Evolutionary conservation across 2,888 invertebrate species (phyloP).

Genomic region (Schizotus pectinicornis): DNA sequence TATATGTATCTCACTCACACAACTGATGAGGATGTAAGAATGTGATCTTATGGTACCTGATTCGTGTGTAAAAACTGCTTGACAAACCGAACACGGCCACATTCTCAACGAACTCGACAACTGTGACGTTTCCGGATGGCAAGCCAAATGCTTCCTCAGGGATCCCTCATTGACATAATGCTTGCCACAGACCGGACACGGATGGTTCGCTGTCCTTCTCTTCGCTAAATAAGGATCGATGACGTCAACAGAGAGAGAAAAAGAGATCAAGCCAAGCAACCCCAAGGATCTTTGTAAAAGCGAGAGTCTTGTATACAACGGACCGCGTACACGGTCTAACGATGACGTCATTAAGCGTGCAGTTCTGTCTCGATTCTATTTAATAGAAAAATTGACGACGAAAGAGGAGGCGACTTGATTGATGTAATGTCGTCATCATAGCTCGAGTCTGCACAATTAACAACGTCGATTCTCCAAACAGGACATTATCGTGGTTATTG

Average conservation of each 20-base stretch:
- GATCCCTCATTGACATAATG: constrained; percentile 96
- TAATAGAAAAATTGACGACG: too few species aligned
- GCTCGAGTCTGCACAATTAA: too few species aligned
- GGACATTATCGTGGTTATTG: too few species aligned
- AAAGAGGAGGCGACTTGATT: too few species aligned
- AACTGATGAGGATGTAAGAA: constrained; percentile 27
- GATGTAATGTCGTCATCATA: too few species aligned
- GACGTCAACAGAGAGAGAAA: constrained; percentile 71
- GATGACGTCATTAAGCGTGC: too few species aligned
- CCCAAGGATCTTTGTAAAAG: constrained; percentile 49
- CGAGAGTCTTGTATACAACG: too few species aligned
- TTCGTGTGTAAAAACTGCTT: constrained; percentile 94
- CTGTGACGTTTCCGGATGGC: constrained; percentile 90
- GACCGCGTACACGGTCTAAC: too few species aligned
- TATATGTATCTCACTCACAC: constrained; percentile 1
- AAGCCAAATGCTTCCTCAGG: constrained; percentile 89
- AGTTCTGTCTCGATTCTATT: too few species aligned
- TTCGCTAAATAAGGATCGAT: constrained; percentile 88
- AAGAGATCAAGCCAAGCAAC: constrained; percentile 58
- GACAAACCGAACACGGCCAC: constrained; percentile 96
- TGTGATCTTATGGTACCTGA: constrained; percentile 68
- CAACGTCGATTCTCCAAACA: too few species aligned
- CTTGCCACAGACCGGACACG: constrained; percentile 94
- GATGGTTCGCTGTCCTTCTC: constrained; percentile 92
- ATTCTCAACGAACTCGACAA: constrained; percentile 86